Base-by-base conservation (phyloP, 1,140 invertebrate genomes). In the Drosophila nebulosa region DNA sequence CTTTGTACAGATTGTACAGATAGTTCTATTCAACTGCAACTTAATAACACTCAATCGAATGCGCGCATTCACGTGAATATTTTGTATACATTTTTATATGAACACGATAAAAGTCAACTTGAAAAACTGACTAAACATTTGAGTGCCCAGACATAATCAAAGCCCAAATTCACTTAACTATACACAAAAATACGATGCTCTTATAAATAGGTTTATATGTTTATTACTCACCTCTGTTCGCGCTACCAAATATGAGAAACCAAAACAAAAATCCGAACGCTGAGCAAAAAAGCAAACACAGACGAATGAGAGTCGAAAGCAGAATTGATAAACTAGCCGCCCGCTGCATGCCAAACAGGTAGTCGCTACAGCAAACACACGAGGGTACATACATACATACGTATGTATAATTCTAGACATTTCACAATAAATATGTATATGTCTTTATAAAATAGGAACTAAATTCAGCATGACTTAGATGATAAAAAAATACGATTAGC, bases 211-310 rank as follows among this genome's bases (percentile, higher is more conserved):
- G 14, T 53, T 16, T 53, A 18, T 53, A 14, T 26, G 7, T 14
- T 30, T 27, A 14, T 55, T 32, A 14, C n/a, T 50, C 16, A 14
- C 26, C 16, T 18, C 36, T 52, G 18, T 27, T 4, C 7, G 24
- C 42, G 0, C 27, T 3, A 52, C 16, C 18, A 22, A 61, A 61
- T 61, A 16, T 51, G 18, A 32, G 50, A 35, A n/a, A 42, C 26
- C 51, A 27, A 64, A 64, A n/a, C 26, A 64, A 35, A 63, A 58
- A 36, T 16, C 32, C 27, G 26, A 46, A 16, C 46, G 30, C 18
- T 9, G 7, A 21, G 2, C n/a, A 9, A 21, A 53, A 53, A 26
- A n/a, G n/a, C 14, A 30, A 36, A 65, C 53, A 57, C 16, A 21
- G 39, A 46, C 7, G 7, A 46, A 39, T 4, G 4, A 16, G 35